Evolutionary conservation across 2,113 vertebrate species (phyloP).

Genomic region (Clupea harengus): DNA sequence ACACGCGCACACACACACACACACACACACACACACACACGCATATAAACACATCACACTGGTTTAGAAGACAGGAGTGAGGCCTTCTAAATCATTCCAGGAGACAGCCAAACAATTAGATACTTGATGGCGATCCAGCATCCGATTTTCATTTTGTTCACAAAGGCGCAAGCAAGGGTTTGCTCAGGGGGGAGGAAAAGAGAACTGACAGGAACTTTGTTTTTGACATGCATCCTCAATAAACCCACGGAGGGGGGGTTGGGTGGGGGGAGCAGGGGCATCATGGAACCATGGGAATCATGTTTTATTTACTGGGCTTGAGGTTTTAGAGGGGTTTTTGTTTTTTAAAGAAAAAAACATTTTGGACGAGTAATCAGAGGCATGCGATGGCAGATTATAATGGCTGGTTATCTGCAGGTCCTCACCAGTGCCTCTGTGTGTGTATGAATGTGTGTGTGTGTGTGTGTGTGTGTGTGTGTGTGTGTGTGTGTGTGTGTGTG

Average conservation of each 20-base stretch:
- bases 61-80: constrained; percentile 47
- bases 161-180: background rate
- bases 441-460: constrained; percentile 18
- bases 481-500: constrained; percentile 41
- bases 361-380: constrained; percentile 71
- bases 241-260: constrained; percentile 30
- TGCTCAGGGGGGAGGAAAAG: constrained; percentile 30
- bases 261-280: background rate
- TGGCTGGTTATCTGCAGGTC: constrained; percentile 72
- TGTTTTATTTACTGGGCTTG: constrained; percentile 66
- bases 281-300: constrained; percentile 45
- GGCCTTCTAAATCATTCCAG: constrained; percentile 53
- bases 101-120: constrained; percentile 50
- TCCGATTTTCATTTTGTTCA: constrained; percentile 22
- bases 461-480: background rate
- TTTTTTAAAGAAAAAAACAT: constrained; percentile 59
- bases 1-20: constrained; percentile 32
- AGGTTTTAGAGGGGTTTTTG: constrained; percentile 49
- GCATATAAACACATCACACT: constrained; percentile 26
- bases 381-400: constrained; percentile 73
- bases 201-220: constrained; percentile 40
- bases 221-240: constrained; percentile 50
- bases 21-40: constrained; percentile 23
- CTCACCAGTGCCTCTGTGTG: constrained; percentile 58
- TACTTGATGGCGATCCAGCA: constrained; percentile 46